Evolutionary conservation across 2,888 invertebrate genomes (phyloP).

Genomic region (Andrena chrysosceles): DNA sequence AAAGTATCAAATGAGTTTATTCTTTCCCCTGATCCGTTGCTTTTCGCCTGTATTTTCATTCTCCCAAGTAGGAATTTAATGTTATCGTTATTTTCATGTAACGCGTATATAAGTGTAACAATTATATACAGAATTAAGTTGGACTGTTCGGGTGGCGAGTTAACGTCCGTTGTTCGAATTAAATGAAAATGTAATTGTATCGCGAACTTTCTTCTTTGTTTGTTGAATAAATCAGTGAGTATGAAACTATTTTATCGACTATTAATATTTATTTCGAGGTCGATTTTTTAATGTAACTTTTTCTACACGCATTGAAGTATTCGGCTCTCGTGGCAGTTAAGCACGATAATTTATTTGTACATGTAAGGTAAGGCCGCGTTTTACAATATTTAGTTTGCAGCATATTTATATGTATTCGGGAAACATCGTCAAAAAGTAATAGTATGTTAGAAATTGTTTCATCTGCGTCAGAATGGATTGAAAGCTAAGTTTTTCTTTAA

Average conservation of each 20-base stretch:
- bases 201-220: not conserved
- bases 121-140: slow-evolving; percentile 39
- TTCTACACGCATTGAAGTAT: too few relatives aligned
- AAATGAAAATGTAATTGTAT: slow-evolving; percentile 1
- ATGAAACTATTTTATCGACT: not conserved
- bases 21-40: slow-evolving; percentile 22
- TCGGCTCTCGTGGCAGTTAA: too few relatives aligned
- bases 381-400: too few relatives aligned
- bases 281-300: too few relatives aligned
- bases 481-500: too few relatives aligned
- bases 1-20: slow-evolving; percentile 58
- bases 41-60: slow-evolving; percentile 8
- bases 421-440: too few relatives aligned
- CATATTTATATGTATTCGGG: too few relatives aligned
- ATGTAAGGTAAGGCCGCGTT: too few relatives aligned
- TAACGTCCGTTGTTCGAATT: slow-evolving; percentile 12
- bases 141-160: slow-evolving; percentile 25
- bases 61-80: not conserved
- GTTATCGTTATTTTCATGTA: slow-evolving; percentile 18
- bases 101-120: slow-evolving; percentile 20
- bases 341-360: too few relatives aligned
- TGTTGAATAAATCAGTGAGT: not conserved
- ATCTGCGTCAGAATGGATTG: too few relatives aligned
- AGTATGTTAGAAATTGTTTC: too few relatives aligned
- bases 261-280: not conserved